Evolutionary conservation across 2,888 invertebrate species (phyloP).

Genomic region (Altica lythri): DNA sequence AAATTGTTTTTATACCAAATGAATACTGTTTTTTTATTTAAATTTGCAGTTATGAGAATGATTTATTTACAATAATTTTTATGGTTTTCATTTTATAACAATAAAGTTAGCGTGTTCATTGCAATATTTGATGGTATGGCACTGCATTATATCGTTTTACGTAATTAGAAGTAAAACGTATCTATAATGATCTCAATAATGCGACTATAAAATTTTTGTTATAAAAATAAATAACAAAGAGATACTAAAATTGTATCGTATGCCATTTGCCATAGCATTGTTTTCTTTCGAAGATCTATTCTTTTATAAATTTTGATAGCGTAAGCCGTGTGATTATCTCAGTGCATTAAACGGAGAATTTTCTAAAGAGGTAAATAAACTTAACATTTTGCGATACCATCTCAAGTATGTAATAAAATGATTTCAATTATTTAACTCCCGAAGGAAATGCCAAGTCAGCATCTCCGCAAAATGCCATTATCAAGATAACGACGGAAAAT

Average conservation of each 20-base stretch:
- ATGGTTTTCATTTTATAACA: too few species aligned
- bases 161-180: too few species aligned
- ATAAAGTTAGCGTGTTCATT: too few species aligned
- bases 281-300: slow-evolving; percentile 3
- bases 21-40: too few species aligned
- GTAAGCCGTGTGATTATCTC: slow-evolving; percentile 9
- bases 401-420: slow-evolving; percentile 12
- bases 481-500: slow-evolving; percentile 16
- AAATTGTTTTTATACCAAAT: too few species aligned
- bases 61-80: too few species aligned
- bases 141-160: too few species aligned
- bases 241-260: slow-evolving; percentile 2
- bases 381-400: slow-evolving; percentile 12
- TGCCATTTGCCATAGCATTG: slow-evolving; percentile 5
- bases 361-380: too few species aligned
- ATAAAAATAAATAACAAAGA: slow-evolving; percentile 5
- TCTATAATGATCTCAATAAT: too few species aligned
- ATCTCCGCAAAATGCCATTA: slow-evolving; percentile 11
- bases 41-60: too few species aligned
- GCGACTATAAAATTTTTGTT: too few species aligned
- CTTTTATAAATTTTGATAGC: slow-evolving; percentile 10
- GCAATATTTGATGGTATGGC: too few species aligned
- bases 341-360: slow-evolving; percentile 2
- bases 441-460: slow-evolving; percentile 19
- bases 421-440: slow-evolving; percentile 19